Evolutionary conservation across 2,888 invertebrate genomes (phyloP), one percentile per base, ranked within the genome.

Genomic region (Pheosia gnoma): DNA sequence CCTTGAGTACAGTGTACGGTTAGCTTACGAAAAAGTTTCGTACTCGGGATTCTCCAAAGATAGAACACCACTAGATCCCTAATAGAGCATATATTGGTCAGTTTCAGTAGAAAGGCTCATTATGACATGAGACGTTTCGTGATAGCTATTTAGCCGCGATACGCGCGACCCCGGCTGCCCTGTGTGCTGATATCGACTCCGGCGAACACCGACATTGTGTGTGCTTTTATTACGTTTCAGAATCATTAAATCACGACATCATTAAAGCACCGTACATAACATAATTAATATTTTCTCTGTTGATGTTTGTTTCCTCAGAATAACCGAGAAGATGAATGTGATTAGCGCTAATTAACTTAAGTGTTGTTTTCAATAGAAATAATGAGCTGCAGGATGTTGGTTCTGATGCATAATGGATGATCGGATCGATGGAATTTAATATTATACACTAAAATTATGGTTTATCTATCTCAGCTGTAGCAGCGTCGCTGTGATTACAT

Each of bases 81-180:
- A 25, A 8, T 4, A 37, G 36, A 56, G 8, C 41, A 45, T n/a
- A 45, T 39, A n/a, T 25, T 45, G 57, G 45, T 36, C 36, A 59
- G 61, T 63, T 61, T 59, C 59, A 64, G 71, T 70, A 71, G 78
- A 79, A 71, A 75, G 67, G 72, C 66, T 71, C 70, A 71, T 67
- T 63, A 70, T 69, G 67, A 60, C 67, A 69, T 62, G 64, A 70
- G 61, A 57, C 54, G 59, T 60, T 55, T 55, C 60, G 64, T 57
- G 59, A 59, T 67, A 51, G 63, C 65, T 41, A 49, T 49, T 60
- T 61, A 67, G 60, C 67, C 66, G 71, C 73, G 85, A 86, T 86
- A 84, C 67, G 65, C 68, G 67, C 73, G 86, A 86, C 86, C 85
- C 75, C 81, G 72, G 73, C 78, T 76, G 78, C 80, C 83, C 82